Percentiles rank a stretch among this genome's conserved stretches.
phyloP scores from a whole-genome alignment of 92 coral and sea anemone genomes.

The Micromussa lordhowensis region DNA sequence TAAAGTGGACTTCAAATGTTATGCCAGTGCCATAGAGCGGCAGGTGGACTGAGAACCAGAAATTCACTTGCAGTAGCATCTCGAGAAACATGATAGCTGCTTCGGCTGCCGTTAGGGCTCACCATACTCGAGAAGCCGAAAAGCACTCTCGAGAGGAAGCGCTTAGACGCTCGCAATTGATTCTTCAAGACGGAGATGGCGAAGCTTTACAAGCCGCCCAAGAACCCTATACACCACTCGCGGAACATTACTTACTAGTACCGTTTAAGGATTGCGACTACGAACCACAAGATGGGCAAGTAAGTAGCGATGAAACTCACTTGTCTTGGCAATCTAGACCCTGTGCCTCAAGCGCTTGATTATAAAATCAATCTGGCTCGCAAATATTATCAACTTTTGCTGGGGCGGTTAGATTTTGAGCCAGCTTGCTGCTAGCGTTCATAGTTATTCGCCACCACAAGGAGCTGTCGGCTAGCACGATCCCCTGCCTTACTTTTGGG shows the following conservation, averaged over 20 bases:
- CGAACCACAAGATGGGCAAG: constrained; percentile 78
- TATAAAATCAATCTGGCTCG: constrained; percentile 22
- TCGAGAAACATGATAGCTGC: constrained; percentile 87
- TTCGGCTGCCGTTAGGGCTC: constrained; percentile 89
- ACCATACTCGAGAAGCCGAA: constrained; percentile 84
- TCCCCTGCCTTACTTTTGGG: constrained; percentile 1
- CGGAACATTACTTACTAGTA: constrained; percentile 92
- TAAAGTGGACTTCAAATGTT: constrained; percentile 97
- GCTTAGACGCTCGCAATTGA: constrained; percentile 72
- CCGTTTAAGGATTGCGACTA: constrained; percentile 95
- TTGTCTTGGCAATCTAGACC: constrained; percentile 47
- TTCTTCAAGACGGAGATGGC: constrained; percentile 58
- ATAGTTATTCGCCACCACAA: constrained; percentile 15
- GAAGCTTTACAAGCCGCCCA: constrained; percentile 59
- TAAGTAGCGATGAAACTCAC: constrained; percentile 61
- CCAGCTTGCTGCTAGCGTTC: constrained; percentile 49
- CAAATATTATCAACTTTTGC: constrained; percentile 14
- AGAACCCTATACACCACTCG: constrained; percentile 64
- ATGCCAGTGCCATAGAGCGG: constrained; percentile 93
- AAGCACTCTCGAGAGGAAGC: constrained; percentile 75
- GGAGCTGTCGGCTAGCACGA: constrained; percentile 6
- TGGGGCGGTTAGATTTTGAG: constrained; percentile 37
- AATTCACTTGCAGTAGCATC: constrained; percentile 83
- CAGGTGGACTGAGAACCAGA: constrained; percentile 90
- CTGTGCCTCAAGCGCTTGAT: constrained; percentile 22